Conservation (phyloP, 2,797 vertebrate species). For the Gymnothorax reevesii region DNA sequence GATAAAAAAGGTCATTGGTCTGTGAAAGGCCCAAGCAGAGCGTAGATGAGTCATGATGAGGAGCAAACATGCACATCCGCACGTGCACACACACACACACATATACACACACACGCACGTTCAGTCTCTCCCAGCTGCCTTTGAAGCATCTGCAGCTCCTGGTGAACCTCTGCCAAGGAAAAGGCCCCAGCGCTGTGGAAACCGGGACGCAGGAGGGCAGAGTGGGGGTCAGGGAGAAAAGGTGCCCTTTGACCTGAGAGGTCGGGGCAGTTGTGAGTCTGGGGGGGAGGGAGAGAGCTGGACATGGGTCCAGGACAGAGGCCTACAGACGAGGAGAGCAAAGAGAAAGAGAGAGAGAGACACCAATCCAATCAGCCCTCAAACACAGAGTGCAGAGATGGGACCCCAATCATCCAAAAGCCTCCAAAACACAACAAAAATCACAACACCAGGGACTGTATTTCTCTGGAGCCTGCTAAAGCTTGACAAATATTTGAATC, state of each 20-base stretch:
- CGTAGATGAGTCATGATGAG: not conserved
- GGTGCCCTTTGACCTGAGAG: slow-evolving; percentile 52
- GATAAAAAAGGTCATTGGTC: not conserved
- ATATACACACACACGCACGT: slow-evolving; percentile 45
- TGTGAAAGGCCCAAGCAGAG: slow-evolving; percentile 3
- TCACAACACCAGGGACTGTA: not conserved
- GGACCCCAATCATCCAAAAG: not conserved
- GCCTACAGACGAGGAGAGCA: slow-evolving; percentile 61
- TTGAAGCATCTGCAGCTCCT: slow-evolving; percentile 89
- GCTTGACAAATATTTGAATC: too few species aligned
- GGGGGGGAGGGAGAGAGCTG: slow-evolving; percentile 50
- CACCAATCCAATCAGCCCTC: not conserved
- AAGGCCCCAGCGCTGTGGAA: slow-evolving; percentile 67
- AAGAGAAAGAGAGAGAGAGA: slow-evolving; percentile 27
- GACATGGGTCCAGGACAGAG: slow-evolving; percentile 62
- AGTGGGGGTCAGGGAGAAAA: slow-evolving; percentile 55
- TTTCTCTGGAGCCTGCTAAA: not conserved
- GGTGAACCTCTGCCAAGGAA: slow-evolving; percentile 85
- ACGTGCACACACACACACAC: slow-evolving; percentile 29
- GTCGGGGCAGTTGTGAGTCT: slow-evolving; percentile 46
- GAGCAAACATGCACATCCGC: not conserved
- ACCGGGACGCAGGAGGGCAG: slow-evolving; percentile 50
- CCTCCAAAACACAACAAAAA: not conserved
- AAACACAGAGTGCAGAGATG: not conserved
- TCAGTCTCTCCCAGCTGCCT: slow-evolving; percentile 85